Evolutionary conservation across 2,797 vertebrate genomes (phyloP), one percentile per base, ranked within the genome.

Genomic region (Lycodopsis pacificus): DNA sequence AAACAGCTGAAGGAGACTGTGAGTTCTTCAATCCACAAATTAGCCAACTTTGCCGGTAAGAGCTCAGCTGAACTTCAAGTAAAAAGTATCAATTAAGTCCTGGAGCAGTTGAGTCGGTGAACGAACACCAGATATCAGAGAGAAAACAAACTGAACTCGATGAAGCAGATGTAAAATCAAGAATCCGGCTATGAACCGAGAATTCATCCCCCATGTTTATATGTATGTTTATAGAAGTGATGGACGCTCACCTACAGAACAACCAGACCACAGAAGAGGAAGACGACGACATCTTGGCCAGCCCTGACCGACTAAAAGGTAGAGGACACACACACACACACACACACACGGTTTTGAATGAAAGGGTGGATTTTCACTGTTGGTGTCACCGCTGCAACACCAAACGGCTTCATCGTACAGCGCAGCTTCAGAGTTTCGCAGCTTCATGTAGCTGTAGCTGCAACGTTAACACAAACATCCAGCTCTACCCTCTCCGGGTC

Each of bases 191-290:
- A 4, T 58, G 8, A 68, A 30, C 34, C 1, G 0, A 30, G 38
- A n/a, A n/a, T 56, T 0, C 12, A 57, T 7, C n/a, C 17, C 3
- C 30, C 7, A 0, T 62, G 7, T 54, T 25, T 46, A 3, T 46
- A 15, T 46, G 44, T 44, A 2, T 44, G 42, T 44, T 65, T 73
- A 19, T 57, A 94, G 95, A 94, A 81, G 93, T 95, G 51, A 94
- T 95, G 86, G 95, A 96, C 11, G 92, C 94, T 1, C 95, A 96
- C 85, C 89, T 96, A 46, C 95, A 96, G 89, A 96, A 96, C 90
- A 95, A 95, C 88, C 95, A 96, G 91, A 92, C 90, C 0, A 76
- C 88, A 15, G 94, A 91, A 65, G 95, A 53, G 14, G 51, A 48
- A 48, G 46, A 48, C 1, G 46, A 95, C 46, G 91, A 95, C 88